These are phyloP conservation scores for Theristicus caerulescens DNA, from an alignment of 2,113 vertebrate species.

Conservation along the genomic window DNA sequence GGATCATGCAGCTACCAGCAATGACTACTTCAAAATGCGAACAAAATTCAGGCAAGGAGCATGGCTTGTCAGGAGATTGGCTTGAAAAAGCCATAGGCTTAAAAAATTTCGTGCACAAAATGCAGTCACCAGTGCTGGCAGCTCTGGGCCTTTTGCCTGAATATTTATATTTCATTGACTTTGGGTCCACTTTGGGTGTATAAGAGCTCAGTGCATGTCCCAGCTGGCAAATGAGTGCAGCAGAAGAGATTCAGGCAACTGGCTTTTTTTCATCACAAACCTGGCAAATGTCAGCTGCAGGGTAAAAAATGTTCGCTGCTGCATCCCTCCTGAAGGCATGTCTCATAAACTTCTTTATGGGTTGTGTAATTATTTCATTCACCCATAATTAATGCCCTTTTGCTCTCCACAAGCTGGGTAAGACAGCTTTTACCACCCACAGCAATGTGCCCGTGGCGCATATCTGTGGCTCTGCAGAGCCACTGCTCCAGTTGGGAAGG, in stretches of 20 bases:
- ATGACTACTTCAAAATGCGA: not conserved
- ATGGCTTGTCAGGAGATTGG: not conserved
- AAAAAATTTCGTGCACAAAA: not conserved
- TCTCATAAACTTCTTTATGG: not conserved
- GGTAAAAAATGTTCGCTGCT: not conserved
- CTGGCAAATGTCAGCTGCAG: not conserved
- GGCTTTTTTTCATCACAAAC: not conserved
- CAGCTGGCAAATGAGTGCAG: not conserved
- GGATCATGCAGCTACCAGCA: not conserved
- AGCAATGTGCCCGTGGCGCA: accelerated
- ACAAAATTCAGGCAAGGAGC: not conserved
- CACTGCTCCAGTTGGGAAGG: not conserved
- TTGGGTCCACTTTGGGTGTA: not conserved
- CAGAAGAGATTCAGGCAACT: not conserved
- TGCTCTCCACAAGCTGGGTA: not conserved
- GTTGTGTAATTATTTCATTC: not conserved
- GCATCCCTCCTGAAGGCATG: not conserved
- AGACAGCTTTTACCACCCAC: not conserved
- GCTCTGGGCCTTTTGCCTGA: not conserved
- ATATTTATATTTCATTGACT: not conserved
- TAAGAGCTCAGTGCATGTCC: not conserved
- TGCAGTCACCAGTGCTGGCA: not conserved
- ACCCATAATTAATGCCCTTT: not conserved
- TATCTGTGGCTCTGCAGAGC: not conserved
- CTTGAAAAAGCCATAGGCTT: not conserved